These are phyloP conservation scores for Lepetodrilus schrolli DNA, from an alignment of 2,888 invertebrate genomes.

Conservation along the genomic window DNA sequence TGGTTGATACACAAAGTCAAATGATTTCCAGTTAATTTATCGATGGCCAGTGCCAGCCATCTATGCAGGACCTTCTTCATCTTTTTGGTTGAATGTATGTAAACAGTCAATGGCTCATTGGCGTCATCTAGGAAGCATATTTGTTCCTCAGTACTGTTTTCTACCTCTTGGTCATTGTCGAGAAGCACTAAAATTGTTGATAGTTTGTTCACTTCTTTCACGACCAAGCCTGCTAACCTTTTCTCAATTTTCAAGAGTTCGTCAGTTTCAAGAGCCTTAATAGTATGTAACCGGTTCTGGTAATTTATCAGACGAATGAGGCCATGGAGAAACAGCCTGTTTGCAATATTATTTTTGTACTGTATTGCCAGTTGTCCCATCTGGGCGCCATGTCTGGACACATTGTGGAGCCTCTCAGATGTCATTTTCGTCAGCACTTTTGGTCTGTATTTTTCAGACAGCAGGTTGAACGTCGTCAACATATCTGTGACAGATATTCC, in stretches of 20 bases:
- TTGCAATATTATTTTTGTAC: neutral
- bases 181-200: neutral
- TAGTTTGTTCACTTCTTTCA: neutral
- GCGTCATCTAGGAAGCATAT: neutral
- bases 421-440: slow-evolving; percentile 47
- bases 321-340: neutral
- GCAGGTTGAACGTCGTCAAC: slow-evolving; percentile 30
- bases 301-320: neutral
- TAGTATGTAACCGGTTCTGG: neutral
- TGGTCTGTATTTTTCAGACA: slow-evolving; percentile 45
- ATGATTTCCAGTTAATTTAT: neutral
- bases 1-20: neutral
- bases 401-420: slow-evolving; percentile 39
- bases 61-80: neutral
- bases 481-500: slow-evolving; percentile 3
- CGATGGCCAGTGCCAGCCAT: neutral
- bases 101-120: neutral
- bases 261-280: neutral
- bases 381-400: neutral
- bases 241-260: neutral
- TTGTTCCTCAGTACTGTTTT: neutral
- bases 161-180: neutral
- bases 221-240: neutral
- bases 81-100: neutral
- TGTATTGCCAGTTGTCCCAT: neutral